Evolutionary conservation across 2,888 invertebrate species (phyloP), one percentile per base, ranked within the genome.

Genomic region (Myathropa florea): DNA sequence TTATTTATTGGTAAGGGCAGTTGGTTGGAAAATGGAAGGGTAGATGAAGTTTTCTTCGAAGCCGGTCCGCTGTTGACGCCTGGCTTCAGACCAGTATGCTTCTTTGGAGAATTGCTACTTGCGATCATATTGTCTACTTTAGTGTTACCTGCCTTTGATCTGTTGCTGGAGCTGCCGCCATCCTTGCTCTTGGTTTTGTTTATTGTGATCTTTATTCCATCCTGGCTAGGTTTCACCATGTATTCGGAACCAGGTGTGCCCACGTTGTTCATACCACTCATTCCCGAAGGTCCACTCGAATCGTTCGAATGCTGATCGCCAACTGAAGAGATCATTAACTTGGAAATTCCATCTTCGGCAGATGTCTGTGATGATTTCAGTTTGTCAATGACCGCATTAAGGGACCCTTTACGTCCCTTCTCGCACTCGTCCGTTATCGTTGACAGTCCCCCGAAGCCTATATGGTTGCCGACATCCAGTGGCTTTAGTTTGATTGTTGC

Each of bases 181-280:
- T 89, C 76, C 71, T 96, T 96, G 24, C 95, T 95, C 90, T 96
- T 94, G 0, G 97, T 97, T 93, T 98, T 98, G 90, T 97, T 98
- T 28, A 98, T 97, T 2, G 97, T 98, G 73, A 98, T 95, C 92
- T 98, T 98, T 93, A 98, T 97, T 3, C 97, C 97, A 89, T 97
- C 97, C 64, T 92, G 91, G 90, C 97, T 97, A 21, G 96, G 96
- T 90, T 97, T 98, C 0, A 98, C 97, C 95, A 97, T 97, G 90
- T 97, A 97, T 90, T 97, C 97, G 90, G 96, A 89, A 10, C 67
- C 88, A 88, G 88, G 88, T 10, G 72, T 82, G 3, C 77, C 71
- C 1, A 89, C 90, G 75, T 90, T 90, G 28, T 90, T 89, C 89
- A 93, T 93, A 68, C 94, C 93, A 26, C 93, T 93, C 88, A 93